Conservation (phyloP, 1,140 invertebrate genomes). For the Liolophura sinensis region DNA sequence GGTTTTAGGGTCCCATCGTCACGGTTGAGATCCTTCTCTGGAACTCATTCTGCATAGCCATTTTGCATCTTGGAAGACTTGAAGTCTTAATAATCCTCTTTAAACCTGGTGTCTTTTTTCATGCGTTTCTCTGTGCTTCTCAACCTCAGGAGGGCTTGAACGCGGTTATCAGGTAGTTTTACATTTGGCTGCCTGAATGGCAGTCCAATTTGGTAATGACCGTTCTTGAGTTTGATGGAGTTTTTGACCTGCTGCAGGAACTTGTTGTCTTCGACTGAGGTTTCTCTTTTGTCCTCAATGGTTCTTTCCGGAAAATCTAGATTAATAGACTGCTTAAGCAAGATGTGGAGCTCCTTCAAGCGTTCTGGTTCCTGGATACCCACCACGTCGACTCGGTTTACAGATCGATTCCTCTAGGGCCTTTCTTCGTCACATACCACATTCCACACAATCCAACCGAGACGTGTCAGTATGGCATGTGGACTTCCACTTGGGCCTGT, state of each 20-base stretch:
- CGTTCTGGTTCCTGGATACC: too few relatives aligned
- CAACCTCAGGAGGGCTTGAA: neutral
- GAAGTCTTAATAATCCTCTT: neutral
- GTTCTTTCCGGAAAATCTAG: too few relatives aligned
- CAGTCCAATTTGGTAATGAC: neutral
- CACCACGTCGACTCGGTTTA: too few relatives aligned
- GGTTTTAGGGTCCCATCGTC: too few relatives aligned
- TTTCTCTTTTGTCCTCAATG: neutral
- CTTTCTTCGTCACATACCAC: too few relatives aligned
- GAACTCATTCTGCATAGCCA: slow-evolving; percentile 10
- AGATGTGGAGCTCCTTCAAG: too few relatives aligned
- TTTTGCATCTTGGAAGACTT: neutral
- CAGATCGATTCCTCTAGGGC: too few relatives aligned
- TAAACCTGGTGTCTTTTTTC: neutral
- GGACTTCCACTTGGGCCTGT: neutral
- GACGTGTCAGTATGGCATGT: neutral
- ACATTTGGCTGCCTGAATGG: neutral
- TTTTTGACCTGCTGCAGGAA: neutral
- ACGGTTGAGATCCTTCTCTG: neutral
- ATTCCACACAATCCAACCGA: slow-evolving; percentile 1
- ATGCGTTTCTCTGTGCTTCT: neutral
- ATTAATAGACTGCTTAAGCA: too few relatives aligned
- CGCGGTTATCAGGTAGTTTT: neutral
- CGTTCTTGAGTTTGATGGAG: neutral
- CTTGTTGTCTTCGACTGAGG: neutral